phyloP scores from a whole-genome alignment of 2,888 invertebrate genomes.

The Dusona sp. region DNA sequence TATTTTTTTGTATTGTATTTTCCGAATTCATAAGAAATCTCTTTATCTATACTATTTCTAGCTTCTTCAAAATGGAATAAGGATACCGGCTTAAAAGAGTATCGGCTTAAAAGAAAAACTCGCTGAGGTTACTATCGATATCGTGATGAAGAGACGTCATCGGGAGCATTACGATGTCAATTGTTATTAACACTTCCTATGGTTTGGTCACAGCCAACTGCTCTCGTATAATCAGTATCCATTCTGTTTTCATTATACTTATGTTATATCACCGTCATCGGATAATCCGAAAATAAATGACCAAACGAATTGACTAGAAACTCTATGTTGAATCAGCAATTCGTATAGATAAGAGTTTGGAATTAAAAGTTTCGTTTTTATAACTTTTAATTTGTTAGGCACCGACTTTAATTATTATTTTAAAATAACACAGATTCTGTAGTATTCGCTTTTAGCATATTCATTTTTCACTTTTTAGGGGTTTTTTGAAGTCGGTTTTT shows the following conservation, averaged over 20 bases:
- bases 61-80: background rate
- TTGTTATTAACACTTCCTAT: background rate
- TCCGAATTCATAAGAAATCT: constrained; percentile 38
- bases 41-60: background rate
- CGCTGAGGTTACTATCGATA: constrained; percentile 8
- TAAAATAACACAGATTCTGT: too few species aligned
- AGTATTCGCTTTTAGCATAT: too few species aligned
- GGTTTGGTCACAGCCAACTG: background rate
- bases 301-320: background rate
- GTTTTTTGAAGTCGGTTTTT: too few species aligned
- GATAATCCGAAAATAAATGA: background rate
- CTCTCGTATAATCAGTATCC: background rate
- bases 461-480: too few species aligned
- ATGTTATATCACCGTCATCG: background rate
- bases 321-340: background rate
- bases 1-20: background rate
- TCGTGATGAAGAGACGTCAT: constrained; percentile 28
- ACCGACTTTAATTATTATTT: background rate
- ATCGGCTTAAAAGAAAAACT: background rate
- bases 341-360: background rate
- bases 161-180: constrained; percentile 24
- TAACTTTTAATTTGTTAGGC: background rate
- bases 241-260: too few species aligned
- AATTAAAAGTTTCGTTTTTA: background rate
- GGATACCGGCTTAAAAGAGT: too few species aligned